Conservation (phyloP, 2,797 vertebrate genomes). For the Myioborus melanocephalus region DNA sequence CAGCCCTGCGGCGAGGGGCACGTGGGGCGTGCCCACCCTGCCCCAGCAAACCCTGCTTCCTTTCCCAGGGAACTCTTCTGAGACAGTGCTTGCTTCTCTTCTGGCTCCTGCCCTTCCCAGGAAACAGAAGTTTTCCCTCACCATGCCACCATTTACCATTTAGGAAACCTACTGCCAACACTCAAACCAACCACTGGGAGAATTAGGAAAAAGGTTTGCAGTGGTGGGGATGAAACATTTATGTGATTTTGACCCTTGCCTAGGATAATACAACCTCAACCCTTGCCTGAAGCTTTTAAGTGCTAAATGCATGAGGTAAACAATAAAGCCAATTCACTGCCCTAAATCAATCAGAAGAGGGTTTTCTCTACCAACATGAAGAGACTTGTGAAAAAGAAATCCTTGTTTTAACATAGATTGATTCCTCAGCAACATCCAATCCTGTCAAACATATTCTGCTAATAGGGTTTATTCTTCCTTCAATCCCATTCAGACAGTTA, state of each 20-base stretch:
- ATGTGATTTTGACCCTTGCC: not conserved
- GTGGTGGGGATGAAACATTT: not conserved
- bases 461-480: not conserved
- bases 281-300: not conserved
- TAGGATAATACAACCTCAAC: not conserved
- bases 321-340: not conserved
- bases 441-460: not conserved
- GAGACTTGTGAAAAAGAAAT: not conserved
- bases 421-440: not conserved
- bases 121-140: not conserved
- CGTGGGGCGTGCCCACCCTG: not conserved
- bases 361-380: not conserved
- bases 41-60: no score
- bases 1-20: not conserved
- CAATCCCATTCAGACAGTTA: not conserved
- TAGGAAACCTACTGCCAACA: not conserved
- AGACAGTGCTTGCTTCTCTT: not conserved
- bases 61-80: not conserved
- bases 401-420: not conserved
- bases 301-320: not conserved
- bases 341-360: not conserved
- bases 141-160: not conserved
- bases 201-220: not conserved
- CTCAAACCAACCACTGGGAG: not conserved
- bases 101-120: not conserved